These are phyloP conservation scores for Protophormia terraenovae DNA, from an alignment of 2,888 invertebrate species.

Conservation along the genomic window DNA sequence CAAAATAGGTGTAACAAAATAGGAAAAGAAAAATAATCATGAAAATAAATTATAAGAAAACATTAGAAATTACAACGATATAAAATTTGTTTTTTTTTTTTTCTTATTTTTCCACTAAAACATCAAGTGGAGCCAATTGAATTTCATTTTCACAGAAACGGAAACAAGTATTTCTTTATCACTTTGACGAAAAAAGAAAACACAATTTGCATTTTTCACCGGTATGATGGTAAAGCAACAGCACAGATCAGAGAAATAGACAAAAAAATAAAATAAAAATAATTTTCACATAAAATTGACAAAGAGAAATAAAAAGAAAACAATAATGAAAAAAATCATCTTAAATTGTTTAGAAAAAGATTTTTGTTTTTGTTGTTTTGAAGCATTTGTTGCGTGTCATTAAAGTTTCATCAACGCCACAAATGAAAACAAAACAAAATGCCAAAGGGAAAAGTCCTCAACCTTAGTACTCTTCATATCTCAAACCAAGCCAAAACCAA, in stretches of 20 bases:
- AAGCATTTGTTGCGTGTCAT: slow-evolving; percentile 68
- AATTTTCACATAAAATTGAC: not conserved
- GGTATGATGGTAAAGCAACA: not conserved
- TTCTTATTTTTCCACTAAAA: not conserved
- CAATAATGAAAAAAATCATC: slow-evolving; percentile 22
- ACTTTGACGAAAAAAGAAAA: slow-evolving; percentile 52
- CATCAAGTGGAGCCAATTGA: slow-evolving; percentile 53
- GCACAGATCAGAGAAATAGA: not conserved
- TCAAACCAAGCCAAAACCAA: slow-evolving; percentile 35
- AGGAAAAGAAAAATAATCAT: slow-evolving; percentile 33
- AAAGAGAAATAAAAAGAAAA: slow-evolving; percentile 18
- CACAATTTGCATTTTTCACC: slow-evolving; percentile 49
- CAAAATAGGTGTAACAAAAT: not conserved
- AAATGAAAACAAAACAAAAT: slow-evolving; percentile 67
- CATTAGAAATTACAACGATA: slow-evolving; percentile 40
- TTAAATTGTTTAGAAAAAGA: slow-evolving; percentile 63
- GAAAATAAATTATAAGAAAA: slow-evolving; percentile 63
- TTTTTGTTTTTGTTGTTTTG: slow-evolving; percentile 26
- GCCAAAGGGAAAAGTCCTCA: slow-evolving; percentile 43
- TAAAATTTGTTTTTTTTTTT: not conserved
- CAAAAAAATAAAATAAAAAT: not conserved
- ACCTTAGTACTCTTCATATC: not conserved
- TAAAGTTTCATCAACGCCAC: slow-evolving; percentile 67
- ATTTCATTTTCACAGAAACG: slow-evolving; percentile 43
- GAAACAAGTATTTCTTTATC: slow-evolving; percentile 49